Base-by-base conservation (phyloP, 23 tunicate genomes). In the Ascidia mentula region DNA sequence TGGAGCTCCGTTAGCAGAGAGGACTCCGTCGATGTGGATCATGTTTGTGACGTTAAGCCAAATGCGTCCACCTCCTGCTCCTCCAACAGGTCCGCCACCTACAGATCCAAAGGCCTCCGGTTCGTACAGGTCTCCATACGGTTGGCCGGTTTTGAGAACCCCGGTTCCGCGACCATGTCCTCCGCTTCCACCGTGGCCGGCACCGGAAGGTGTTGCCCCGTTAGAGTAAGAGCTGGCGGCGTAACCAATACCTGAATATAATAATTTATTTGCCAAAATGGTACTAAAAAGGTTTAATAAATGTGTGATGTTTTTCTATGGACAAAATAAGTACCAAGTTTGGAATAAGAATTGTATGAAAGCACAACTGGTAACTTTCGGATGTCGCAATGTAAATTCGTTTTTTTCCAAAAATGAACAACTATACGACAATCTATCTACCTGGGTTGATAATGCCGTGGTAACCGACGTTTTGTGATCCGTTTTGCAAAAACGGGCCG, bases 371-470 rank as follows among this genome's bases (percentile, higher is more conserved):
- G n/a, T n/a, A n/a, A n/a, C n/a, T n/a, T n/a, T n/a, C n/a, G n/a
- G n/a, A n/a, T n/a, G n/a, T n/a, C n/a, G n/a, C n/a, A n/a, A n/a
- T n/a, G n/a, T n/a, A n/a, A n/a, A n/a, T n/a, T n/a, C n/a, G n/a
- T n/a, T n/a, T n/a, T n/a, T n/a, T n/a, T n/a, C n/a, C n/a, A n/a
- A n/a, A n/a, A n/a, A n/a, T n/a, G n/a, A n/a, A n/a, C n/a, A n/a
- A n/a, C n/a, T n/a, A n/a, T n/a, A n/a, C n/a, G n/a, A n/a, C n/a
- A n/a, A n/a, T n/a, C n/a, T n/a, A n/a, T n/a, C 15, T 75, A 77
- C 81, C 81, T 77, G 81, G 81, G 70, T 77, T 77, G 38, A 77
- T 77, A 18, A 77, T 77, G 38, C 81, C 81, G 45, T 77, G 81
- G 20, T 32, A 36, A 6, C 81, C 81, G 31, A 77, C 46, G 36